Base-by-base conservation (phyloP, 2,888 invertebrate species). In the Latheticus oryzae region DNA sequence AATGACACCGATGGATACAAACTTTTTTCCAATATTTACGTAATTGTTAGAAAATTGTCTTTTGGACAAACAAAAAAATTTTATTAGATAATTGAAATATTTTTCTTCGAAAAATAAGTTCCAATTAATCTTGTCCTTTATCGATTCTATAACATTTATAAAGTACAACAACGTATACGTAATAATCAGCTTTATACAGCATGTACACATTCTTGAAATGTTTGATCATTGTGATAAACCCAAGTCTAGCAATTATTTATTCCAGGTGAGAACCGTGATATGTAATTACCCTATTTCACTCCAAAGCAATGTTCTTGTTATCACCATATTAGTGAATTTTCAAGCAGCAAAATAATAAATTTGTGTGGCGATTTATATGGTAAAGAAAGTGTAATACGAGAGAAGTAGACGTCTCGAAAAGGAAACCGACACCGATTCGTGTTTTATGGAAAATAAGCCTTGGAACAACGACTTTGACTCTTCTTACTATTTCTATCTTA, bases 361-460 rank as follows among this genome's bases (percentile, higher is more conserved):
- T 51, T 38, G 30, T 38, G 23, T 28, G n/a, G 8, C 7, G n/a
- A 11, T 51, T 28, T 38, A 30, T 50, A 50, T 51, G 51, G 51
- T 38, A 51, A 51, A 51, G 51, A 51, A 51, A 51, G 51, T 40
- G 51, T 16, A 37, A 2, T 16, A 13, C 23, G 16, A 35, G 17
- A 35, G 35, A 47, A 35, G 24, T 23, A 30, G 35, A 33, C 12
- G 33, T 19, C 48, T 37, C 33, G 30, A 51, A 51, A 51, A 38
- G 51, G 51, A 51, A 51, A 51, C 17, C 38, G 51, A 51, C 51
- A 51, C 40, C 51, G 51, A 19, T 51, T 51, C 30, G 51, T 30
- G 38, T 30, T 51, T 51, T 51, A 51, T 51, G 51, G 51, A 38
- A 50, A 50, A 38, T 30, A 13, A 51, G 11, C 51, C 51, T 51